Evolutionary conservation across 2,113 vertebrate genomes (phyloP).

Genomic region (Podarcis muralis): DNA sequence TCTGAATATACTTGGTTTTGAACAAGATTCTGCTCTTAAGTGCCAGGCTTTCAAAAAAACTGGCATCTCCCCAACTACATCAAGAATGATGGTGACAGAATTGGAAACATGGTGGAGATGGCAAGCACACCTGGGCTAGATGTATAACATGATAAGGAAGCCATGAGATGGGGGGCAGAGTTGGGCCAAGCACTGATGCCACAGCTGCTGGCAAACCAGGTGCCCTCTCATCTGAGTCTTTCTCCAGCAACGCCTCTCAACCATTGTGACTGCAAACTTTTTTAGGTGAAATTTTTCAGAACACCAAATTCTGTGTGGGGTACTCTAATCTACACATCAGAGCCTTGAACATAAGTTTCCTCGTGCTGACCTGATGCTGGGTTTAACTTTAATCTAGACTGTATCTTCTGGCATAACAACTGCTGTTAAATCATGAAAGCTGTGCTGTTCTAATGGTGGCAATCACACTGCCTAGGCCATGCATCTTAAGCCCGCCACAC

Average conservation of each 20-base stretch:
- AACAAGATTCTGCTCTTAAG: background rate
- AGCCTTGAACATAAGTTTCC: background rate
- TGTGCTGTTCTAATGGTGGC: background rate
- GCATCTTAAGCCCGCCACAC: background rate
- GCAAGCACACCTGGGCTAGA: background rate
- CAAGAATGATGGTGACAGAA: background rate
- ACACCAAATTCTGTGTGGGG: background rate
- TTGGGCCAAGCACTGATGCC: background rate
- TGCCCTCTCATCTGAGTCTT: background rate
- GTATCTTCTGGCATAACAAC: background rate
- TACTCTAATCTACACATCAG: too few relatives aligned
- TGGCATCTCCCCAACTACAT: too few relatives aligned
- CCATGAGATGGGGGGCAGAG: background rate
- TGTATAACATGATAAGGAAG: background rate
- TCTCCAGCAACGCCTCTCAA: background rate
- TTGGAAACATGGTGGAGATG: background rate
- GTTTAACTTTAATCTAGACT: background rate
- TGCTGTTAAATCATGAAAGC: background rate
- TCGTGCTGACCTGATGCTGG: background rate
- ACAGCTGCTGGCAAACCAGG: background rate
- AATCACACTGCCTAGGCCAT: background rate
- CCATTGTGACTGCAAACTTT: background rate
- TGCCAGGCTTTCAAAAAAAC: background rate
- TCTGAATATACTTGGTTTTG: background rate
- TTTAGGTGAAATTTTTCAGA: background rate